phyloP scores from a whole-genome alignment of 1,140 invertebrate genomes.

The Portunus trituberculatus region DNA sequence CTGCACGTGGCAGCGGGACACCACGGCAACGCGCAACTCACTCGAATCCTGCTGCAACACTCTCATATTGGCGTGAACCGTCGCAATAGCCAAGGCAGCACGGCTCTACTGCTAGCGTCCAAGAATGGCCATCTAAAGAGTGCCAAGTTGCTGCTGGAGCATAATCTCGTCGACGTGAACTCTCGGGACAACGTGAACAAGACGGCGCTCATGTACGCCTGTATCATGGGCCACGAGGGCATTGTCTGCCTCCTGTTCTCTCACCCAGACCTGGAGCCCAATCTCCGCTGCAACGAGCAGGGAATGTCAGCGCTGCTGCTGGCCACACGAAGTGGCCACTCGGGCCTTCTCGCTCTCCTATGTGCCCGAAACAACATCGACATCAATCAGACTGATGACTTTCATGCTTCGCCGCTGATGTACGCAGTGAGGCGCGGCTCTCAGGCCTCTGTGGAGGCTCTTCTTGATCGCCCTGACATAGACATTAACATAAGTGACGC shows the following conservation, averaged over 20 bases:
- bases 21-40: conserved; percentile 67
- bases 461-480: conserved; percentile 73
- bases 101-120: conserved; percentile 95
- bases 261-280: conserved; percentile 75
- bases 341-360: conserved; percentile 60
- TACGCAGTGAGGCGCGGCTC: conserved; percentile 63
- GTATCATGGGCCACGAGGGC: conserved; percentile 75
- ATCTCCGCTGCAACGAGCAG: conserved; percentile 71
- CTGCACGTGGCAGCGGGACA: conserved; percentile 70
- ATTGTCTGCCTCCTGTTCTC: conserved; percentile 76
- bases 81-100: conserved; percentile 94
- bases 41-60: conserved; percentile 57
- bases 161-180: conserved; percentile 91
- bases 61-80: conserved; percentile 71
- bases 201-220: conserved; percentile 85
- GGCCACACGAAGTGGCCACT: conserved; percentile 67
- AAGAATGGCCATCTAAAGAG: conserved; percentile 95
- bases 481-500: conserved; percentile 75
- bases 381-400: conserved; percentile 73
- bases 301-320: conserved; percentile 72
- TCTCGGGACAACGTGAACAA: conserved; percentile 93
- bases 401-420: conserved; percentile 67
- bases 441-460: conserved; percentile 55
- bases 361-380: conserved; percentile 68
- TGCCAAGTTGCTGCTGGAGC: conserved; percentile 89